These are phyloP conservation scores for Anguilla megastoma DNA, from an alignment of 2,797 vertebrate genomes.

Conservation along the genomic window DNA sequence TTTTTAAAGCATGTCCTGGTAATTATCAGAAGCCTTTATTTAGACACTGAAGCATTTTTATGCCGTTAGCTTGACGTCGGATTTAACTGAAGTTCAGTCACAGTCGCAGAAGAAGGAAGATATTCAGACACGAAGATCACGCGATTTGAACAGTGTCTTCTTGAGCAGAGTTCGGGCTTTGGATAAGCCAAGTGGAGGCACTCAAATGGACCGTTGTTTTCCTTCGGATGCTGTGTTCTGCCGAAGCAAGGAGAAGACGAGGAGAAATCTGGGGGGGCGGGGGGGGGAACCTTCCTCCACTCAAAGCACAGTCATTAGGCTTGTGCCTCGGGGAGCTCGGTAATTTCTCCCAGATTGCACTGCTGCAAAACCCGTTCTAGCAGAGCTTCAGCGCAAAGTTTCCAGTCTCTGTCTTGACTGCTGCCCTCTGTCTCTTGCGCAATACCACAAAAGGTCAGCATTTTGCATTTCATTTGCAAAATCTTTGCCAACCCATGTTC, in stretches of 20 bases:
- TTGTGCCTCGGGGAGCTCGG: constrained; percentile 34
- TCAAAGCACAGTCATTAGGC: constrained; percentile 35
- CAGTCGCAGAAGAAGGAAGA: background rate
- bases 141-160: background rate
- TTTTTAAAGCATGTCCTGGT: background rate
- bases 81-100: background rate
- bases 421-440: background rate
- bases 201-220: background rate
- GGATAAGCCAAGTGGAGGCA: background rate
- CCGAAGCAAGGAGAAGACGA: background rate
- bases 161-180: background rate
- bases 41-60: background rate
- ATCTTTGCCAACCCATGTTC: background rate
- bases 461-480: background rate
- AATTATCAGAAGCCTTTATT: background rate
- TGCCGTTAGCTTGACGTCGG: background rate
- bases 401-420: constrained; percentile 31
- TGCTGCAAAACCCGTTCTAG: constrained; percentile 19
- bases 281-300: constrained; percentile 16
- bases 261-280: background rate
- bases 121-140: background rate
- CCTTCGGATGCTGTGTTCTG: background rate
- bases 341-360: constrained; percentile 39
- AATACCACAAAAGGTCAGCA: background rate
- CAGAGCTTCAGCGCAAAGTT: constrained; percentile 11